Percentiles rank a stretch among this genome's conserved stretches.
Conservation (phyloP, 2,888 invertebrate species). For the Smittia sp. region DNA sequence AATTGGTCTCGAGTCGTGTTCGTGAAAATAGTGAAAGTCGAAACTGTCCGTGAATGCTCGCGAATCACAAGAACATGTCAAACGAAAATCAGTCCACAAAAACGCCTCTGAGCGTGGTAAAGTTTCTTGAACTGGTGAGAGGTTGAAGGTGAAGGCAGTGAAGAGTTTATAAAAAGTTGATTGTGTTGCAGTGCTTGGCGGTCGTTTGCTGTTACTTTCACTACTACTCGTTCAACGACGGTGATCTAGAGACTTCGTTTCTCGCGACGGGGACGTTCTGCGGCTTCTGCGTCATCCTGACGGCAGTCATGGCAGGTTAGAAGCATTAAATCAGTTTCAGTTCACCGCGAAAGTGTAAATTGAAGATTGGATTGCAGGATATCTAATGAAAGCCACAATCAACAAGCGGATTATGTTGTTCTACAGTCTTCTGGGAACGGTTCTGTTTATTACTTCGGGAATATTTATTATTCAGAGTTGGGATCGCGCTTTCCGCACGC, state of each 20-base stretch:
- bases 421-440: constrained; percentile 71
- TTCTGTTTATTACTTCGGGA: constrained; percentile 69
- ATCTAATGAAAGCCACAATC: constrained; percentile 69
- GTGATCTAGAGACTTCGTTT: constrained; percentile 59
- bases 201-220: constrained; percentile 69
- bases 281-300: constrained; percentile 70
- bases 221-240: constrained; percentile 63
- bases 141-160: neutral
- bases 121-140: constrained; percentile 53
- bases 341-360: neutral
- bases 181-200: constrained; percentile 61
- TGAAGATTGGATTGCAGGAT: constrained; percentile 56
- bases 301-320: constrained; percentile 67
- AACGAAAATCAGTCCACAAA: constrained; percentile 2
- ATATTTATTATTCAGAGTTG: constrained; percentile 67
- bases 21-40: constrained; percentile 20
- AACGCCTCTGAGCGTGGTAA: constrained; percentile 47
- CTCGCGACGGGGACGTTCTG: constrained; percentile 71
- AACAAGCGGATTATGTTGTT: constrained; percentile 75
- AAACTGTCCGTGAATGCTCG: neutral
- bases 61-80: constrained; percentile 9
- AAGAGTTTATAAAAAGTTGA: neutral
- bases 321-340: neutral
- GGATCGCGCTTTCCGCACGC: constrained; percentile 54
- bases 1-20: neutral